Evolutionary conservation across 2,888 invertebrate species (phyloP), one percentile per base, ranked within the genome.

Genomic region (Scaptomyza tumidula): DNA sequence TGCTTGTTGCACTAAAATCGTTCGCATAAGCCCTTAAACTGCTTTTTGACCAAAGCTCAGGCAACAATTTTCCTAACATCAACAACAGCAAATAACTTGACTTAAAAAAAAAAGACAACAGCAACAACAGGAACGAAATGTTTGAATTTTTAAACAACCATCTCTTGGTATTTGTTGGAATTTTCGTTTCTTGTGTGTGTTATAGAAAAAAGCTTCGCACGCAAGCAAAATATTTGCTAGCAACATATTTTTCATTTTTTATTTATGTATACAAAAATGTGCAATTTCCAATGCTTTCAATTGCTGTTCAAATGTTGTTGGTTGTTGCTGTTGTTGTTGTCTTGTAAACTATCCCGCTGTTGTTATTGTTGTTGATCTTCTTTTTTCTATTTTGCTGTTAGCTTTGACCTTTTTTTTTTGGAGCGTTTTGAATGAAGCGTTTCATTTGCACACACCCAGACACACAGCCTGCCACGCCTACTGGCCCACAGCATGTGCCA

Each of bases 221-320:
- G 71, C 53, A 41, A 37, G 50, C 7, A 35, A 76, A 71, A 71
- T 71, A 62, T 67, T 76, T 76, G 55, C 33, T 39, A 50, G 59
- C 33, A n/a, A 10, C 33, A 6, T 14, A 31, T 16, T 16, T 31
- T 48, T 1, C 1, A 3, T 4, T 48, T 14, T 46, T 1, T 11
- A 11, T 16, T 46, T 1, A 6, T 31, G 14, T 13, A 29, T 53
- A 57, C 13, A 27, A 48, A 49, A 44, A 49, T 53, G 33, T 63
- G n/a, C 37, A 73, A 58, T 74, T 62, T 63, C 53, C 52, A 53
- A 72, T 50, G 67, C 73, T 77, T 66, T 49, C 52, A 19, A 63
- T 56, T 67, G 50, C 44, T 54, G 48, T 41, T 35, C 27, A 68
- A 54, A 54, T 55, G 35, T 45, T 43, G n/a, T 58, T 63, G 50